Evolutionary conservation across 2,888 invertebrate species (phyloP), one percentile per base, ranked within the genome.

Genomic region (Ethmia dodecea): DNA sequence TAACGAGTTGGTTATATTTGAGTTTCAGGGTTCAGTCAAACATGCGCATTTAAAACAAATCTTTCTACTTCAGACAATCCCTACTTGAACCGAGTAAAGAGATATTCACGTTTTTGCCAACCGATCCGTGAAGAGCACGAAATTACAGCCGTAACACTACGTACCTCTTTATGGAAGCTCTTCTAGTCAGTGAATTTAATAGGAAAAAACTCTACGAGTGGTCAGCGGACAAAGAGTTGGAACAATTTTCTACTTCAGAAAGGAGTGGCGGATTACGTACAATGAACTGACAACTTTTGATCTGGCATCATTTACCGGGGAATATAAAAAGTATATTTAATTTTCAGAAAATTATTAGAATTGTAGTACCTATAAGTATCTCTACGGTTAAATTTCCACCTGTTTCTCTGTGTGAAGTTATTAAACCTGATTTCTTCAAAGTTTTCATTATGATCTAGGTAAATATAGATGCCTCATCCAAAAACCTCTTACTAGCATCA

Each of bases 201-300:
- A 75, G 76, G 76, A 71, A 71, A 76, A 76, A 77, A 73, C 66
- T 67, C 52, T 41, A 54, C 52, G 45, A 75, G 60, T 69, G 80
- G 79, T 78, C 80, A 80, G 55, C 60, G 65, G 58, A 80, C 80
- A 78, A 79, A 80, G 80, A 74, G 63, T 60, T 58, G 63, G 76
- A 67, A 68, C 77, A 79, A 80, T 79, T 81, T 80, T 76, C 62
- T 70, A 78, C 81, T 83, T 74, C 60, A 77, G 61, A 53, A 66
- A 63, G 61, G 65, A 77, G 71, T 64, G 58, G 55, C 40, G 63
- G 64, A 70, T 73, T 66, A 63, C 45, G 10, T 20, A 28, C 35
- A 27, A 9, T 33, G 42, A 40, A 35, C 32, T 39, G 15, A 33
- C 28, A 37, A 35, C 10, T 28, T 31, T 47, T 43, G 49, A 54